These are phyloP conservation scores for Petrocephalus sullivani DNA, from an alignment of 2,797 vertebrate genomes.

Conservation along the genomic window DNA sequence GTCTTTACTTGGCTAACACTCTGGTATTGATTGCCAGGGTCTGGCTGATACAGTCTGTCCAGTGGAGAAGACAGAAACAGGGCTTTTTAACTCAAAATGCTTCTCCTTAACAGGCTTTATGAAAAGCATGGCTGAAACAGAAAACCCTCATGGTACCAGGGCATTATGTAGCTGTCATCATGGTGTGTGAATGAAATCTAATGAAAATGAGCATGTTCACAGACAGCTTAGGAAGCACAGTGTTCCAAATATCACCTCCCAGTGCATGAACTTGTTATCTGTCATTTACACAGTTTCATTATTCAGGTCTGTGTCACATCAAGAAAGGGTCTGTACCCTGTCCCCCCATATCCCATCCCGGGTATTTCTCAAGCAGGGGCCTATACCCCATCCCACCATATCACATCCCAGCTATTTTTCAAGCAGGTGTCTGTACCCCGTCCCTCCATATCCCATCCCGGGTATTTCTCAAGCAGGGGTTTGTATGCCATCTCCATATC, in stretches of 20 bases:
- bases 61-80: neutral
- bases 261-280: neutral
- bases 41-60: conserved; percentile 16
- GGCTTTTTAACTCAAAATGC: neutral
- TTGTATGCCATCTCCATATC: neutral
- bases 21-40: conserved; percentile 13
- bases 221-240: neutral
- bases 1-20: neutral
- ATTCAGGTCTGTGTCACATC: neutral
- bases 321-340: neutral
- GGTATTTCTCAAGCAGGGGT: neutral
- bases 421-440: neutral
- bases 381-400: neutral
- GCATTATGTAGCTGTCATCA: neutral
- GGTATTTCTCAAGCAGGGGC: neutral
- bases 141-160: neutral
- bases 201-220: neutral
- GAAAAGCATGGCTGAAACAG: neutral
- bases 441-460: neutral
- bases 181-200: neutral
- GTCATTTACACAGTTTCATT: neutral
- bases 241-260: neutral
- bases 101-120: neutral
- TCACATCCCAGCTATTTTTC: neutral
- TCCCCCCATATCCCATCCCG: neutral